A percentile compares a stretch with the other conserved stretches of the same genome.
phyloP scores from a whole-genome alignment of 2,113 vertebrate species.

The Cochlearius cochlearius region DNA sequence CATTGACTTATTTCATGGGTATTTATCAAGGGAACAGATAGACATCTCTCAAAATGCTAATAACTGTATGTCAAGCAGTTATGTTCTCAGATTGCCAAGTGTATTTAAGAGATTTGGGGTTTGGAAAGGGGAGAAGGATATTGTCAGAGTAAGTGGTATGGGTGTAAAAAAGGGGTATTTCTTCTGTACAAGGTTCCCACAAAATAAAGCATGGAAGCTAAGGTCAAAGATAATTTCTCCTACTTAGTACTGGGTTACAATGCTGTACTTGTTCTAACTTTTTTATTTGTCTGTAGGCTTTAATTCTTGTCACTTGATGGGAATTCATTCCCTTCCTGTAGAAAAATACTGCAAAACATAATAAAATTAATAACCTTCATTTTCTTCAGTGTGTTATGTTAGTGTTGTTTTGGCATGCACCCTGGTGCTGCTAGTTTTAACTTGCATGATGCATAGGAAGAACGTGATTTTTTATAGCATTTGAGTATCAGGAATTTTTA shows the following conservation, averaged over 20 bases:
- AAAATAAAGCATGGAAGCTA: background rate
- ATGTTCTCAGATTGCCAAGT: rapidly evolving
- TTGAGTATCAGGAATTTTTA: background rate
- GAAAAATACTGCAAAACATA: background rate
- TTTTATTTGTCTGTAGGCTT: background rate
- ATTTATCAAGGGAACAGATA: background rate
- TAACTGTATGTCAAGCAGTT: background rate
- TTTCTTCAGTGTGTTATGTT: background rate
- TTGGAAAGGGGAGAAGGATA: background rate
- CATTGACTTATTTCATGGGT: background rate
- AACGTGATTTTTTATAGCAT: background rate
- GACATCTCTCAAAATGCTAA: background rate
- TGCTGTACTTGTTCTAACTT: no score
- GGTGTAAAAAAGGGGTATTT: background rate
- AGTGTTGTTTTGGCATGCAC: background rate
- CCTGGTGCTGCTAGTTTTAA: background rate
- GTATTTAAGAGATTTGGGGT: background rate
- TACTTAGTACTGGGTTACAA: background rate
- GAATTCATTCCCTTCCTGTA: background rate
- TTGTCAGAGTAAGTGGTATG: background rate
- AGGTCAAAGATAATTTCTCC: background rate
- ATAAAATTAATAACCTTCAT: background rate
- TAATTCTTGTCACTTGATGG: background rate
- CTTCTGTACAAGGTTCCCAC: background rate
- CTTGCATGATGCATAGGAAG: background rate